A percentile compares a stretch with the other conserved stretches of the same genome.
These are phyloP conservation scores for Hormaphis cornu DNA, from an alignment of 1,140 invertebrate genomes.

Conservation along the genomic window DNA sequence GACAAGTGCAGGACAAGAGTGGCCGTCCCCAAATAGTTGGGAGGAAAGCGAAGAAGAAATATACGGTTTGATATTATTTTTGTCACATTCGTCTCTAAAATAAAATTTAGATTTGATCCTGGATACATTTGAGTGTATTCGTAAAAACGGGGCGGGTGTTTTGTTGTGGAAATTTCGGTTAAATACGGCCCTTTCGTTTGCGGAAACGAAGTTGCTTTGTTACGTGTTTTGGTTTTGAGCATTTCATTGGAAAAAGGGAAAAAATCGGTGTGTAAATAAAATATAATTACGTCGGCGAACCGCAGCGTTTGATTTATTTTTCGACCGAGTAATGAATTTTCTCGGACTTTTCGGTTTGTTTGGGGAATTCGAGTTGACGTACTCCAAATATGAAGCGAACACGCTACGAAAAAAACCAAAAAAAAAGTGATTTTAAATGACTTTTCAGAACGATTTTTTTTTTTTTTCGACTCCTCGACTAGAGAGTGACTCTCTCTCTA, in stretches of 20 bases:
- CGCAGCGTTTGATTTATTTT: not conserved
- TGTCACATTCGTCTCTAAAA: too few species aligned
- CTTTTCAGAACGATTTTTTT: not conserved
- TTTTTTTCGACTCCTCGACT: not conserved
- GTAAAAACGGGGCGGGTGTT: too few species aligned
- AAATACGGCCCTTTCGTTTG: not conserved
- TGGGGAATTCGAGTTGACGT: not conserved
- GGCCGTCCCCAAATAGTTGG: too few species aligned
- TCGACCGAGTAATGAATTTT: conserved; percentile 4
- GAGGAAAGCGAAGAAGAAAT: too few species aligned
- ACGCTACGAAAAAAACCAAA: too few species aligned
- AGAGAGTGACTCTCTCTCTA: too few species aligned
- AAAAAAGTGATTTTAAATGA: conserved; percentile 2
- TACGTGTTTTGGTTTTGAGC: too few species aligned
- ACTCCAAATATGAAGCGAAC: not conserved
- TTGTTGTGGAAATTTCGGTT: not conserved
- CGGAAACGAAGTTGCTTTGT: not conserved
- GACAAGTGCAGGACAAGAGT: too few species aligned
- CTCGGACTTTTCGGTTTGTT: not conserved
- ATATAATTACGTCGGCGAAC: not conserved
- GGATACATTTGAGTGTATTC: too few species aligned
- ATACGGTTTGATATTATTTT: too few species aligned
- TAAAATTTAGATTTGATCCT: too few species aligned
- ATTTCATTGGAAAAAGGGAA: not conserved
- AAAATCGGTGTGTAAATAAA: not conserved